Conservation (phyloP, 2,797 vertebrate genomes). For the Pangasius krempfi region DNA sequence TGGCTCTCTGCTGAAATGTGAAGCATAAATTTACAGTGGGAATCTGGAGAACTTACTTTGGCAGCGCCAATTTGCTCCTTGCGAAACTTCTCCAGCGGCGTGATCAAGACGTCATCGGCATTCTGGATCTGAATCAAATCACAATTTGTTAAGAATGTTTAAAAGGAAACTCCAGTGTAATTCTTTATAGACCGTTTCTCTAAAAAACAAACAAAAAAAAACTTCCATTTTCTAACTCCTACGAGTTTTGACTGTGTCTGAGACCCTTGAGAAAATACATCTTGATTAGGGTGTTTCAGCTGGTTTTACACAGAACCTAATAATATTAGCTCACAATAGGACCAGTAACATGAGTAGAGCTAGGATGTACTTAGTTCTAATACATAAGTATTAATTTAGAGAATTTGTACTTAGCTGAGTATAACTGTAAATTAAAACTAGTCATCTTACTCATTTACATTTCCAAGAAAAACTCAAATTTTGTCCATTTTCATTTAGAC, state of each 20-base stretch:
- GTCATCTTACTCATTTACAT: not conserved
- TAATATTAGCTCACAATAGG: slow-evolving; percentile 5
- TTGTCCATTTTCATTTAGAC: not conserved
- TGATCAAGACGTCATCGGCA: slow-evolving; percentile 94
- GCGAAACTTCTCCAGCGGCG: slow-evolving; percentile 94
- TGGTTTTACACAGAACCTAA: not conserved
- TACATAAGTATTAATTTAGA: not conserved
- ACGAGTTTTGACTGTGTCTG: not conserved
- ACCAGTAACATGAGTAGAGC: not conserved
- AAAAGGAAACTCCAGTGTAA: not conserved
- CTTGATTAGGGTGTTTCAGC: slow-evolving; percentile 9
- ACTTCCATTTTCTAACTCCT: not conserved
- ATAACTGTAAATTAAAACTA: not conserved
- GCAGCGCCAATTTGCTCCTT: slow-evolving; percentile 98
- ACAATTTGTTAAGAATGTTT: slow-evolving; percentile 40
- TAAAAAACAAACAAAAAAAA: slow-evolving; percentile 8
- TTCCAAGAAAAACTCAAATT: not conserved
- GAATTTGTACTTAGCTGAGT: not conserved
- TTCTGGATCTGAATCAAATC: slow-evolving; percentile 87
- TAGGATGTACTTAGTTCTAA: not conserved
- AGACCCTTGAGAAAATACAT: slow-evolving; percentile 5
- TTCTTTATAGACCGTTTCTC: slow-evolving; percentile 6
- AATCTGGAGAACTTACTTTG: slow-evolving; percentile 83
- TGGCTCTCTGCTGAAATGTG: slow-evolving; percentile 42
- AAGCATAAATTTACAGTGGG: slow-evolving; percentile 31